Conservation (phyloP, 1,140 invertebrate species). For the Papilio glaucus region DNA sequence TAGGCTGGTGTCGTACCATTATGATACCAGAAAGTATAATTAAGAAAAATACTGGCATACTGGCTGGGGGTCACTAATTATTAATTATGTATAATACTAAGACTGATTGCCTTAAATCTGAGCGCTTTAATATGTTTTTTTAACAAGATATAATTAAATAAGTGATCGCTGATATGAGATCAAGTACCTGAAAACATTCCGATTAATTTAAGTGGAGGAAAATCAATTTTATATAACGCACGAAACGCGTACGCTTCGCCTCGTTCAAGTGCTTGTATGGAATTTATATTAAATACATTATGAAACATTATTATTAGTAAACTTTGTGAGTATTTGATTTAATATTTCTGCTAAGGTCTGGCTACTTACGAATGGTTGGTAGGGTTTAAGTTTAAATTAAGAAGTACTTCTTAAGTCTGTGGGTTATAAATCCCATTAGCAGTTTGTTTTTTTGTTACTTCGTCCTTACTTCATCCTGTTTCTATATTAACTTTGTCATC, state of each 20-base stretch:
- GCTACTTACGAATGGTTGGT: no score
- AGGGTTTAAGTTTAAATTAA: no score
- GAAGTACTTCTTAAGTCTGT: no score
- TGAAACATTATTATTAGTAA: not conserved
- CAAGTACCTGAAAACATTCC: slow-evolving; percentile 16
- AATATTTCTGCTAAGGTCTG: no score
- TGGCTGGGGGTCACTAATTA: no score
- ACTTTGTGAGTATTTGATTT: not conserved
- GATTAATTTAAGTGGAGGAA: not conserved
- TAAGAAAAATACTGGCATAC: no score
- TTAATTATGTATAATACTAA: not conserved
- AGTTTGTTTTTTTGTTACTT: no score
- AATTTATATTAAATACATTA: slow-evolving; percentile 22
- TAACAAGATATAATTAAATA: not conserved
- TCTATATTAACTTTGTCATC: no score
- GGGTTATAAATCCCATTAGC: no score
- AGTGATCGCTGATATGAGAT: not conserved
- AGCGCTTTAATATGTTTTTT: slow-evolving; percentile 14
- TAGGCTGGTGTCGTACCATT: no score
- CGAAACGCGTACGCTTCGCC: not conserved
- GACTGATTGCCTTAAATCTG: not conserved
- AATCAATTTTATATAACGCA: slow-evolving; percentile 13
- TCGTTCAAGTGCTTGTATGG: not conserved
- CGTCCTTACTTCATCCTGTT: no score
- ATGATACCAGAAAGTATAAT: no score